Conservation (phyloP, 2,113 vertebrate genomes). For the Pygoscelis antarcticus region DNA sequence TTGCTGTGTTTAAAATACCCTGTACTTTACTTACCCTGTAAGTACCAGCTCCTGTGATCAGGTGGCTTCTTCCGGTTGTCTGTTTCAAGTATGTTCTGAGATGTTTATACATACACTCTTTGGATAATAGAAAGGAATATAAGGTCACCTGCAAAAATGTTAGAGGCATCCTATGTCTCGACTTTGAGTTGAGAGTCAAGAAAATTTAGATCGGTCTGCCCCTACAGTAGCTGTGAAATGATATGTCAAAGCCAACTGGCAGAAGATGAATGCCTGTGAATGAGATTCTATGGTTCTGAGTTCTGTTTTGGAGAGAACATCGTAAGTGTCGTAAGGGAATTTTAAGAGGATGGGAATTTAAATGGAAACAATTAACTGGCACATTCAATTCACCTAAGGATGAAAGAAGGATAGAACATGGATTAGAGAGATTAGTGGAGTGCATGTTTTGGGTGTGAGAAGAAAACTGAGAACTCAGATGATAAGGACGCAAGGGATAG, state of each 20-base stretch:
- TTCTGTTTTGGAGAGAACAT: not conserved
- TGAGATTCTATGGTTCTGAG: not conserved
- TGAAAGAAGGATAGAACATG: not conserved
- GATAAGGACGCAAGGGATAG: not conserved
- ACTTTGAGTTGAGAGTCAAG: not conserved
- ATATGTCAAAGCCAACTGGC: not conserved
- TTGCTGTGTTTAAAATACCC: not conserved
- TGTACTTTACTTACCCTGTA: not conserved
- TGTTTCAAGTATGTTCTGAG: not conserved
- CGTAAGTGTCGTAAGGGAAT: not conserved
- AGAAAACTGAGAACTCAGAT: not conserved
- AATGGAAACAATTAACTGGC: not conserved
- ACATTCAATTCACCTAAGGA: not conserved
- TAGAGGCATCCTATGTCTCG: not conserved
- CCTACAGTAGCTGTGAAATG: not conserved
- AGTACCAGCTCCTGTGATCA: not conserved
- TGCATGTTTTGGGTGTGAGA: not conserved
- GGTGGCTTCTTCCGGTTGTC: not conserved
- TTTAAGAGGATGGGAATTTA: not conserved
- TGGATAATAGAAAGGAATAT: not conserved
- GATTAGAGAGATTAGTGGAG: not conserved
- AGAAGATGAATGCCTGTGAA: not conserved
- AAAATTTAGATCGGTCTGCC: not conserved
- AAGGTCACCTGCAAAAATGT: not conserved
- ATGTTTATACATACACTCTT: too few relatives aligned